Conservation (phyloP, 2,888 invertebrate species). For the Frankliniella intonsa region DNA sequence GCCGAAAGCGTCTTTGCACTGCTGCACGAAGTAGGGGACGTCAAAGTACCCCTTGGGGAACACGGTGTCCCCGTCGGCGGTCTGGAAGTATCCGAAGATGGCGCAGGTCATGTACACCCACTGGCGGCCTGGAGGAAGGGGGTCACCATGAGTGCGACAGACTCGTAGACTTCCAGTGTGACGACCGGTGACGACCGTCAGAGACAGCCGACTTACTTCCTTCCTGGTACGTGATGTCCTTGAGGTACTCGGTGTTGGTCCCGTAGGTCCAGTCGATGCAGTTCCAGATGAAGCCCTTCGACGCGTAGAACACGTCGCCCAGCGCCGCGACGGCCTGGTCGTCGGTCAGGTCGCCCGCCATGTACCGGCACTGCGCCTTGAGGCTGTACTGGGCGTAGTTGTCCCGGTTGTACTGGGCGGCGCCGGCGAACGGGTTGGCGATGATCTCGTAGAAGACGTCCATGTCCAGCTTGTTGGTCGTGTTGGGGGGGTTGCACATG, state of each 20-base stretch:
- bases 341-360: not conserved
- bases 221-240: constrained; percentile 33
- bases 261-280: not conserved
- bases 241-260: not conserved
- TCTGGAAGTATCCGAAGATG: constrained; percentile 35
- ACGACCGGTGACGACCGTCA: not conserved
- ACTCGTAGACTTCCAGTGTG: too few species aligned
- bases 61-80: constrained; percentile 21
- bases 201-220: not conserved
- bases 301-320: not conserved
- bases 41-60: constrained; percentile 13
- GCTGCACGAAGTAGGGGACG: constrained; percentile 11
- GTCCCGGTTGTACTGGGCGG: constrained; percentile 26
- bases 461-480: constrained; percentile 39
- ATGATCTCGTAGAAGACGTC: constrained; percentile 45
- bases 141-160: not conserved
- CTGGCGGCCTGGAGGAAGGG: constrained; percentile 37
- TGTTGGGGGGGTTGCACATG: constrained; percentile 40
- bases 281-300: not conserved
- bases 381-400: not conserved
- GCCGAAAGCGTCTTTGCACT: constrained; percentile 33
- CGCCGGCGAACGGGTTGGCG: constrained; percentile 29
- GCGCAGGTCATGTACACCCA: constrained; percentile 36
- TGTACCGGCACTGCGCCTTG: not conserved
- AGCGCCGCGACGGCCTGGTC: not conserved